Percentiles rank a stretch among this genome's conserved stretches.
Conservation (phyloP, 1,140 invertebrate genomes). For the Habropoda laboriosa region DNA sequence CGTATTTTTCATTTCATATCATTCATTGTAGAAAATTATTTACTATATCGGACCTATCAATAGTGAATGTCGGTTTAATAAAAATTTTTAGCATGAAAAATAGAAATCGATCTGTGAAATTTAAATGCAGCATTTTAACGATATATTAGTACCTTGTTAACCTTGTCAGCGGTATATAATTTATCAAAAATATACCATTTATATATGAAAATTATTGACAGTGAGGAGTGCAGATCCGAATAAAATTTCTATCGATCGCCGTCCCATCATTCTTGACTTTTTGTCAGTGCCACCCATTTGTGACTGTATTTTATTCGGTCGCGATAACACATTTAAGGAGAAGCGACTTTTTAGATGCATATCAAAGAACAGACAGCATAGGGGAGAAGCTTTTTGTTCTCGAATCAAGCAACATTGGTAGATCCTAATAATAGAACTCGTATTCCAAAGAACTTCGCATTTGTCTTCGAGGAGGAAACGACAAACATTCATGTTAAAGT, state of each 20-base stretch:
- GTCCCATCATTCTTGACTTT: conserved; percentile 28
- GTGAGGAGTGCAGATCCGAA: background rate
- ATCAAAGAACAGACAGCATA: conserved; percentile 37
- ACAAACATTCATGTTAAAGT: conserved; percentile 4
- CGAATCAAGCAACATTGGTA: conserved; percentile 39
- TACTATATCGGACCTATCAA: background rate
- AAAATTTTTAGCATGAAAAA: background rate
- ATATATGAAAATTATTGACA: conserved; percentile 20
- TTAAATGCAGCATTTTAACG: background rate
- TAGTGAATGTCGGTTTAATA: background rate
- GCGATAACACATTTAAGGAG: conserved; percentile 33
- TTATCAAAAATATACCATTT: conserved; percentile 34
- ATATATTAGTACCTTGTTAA: conserved; percentile 32
- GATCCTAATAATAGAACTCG: conserved; percentile 45
- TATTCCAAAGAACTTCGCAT: conserved; percentile 32
- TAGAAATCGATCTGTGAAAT: background rate
- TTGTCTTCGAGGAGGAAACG: background rate
- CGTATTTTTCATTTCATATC: conserved; percentile 15
- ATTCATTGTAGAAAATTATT: background rate
- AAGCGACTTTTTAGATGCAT: conserved; percentile 42
- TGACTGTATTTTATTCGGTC: conserved; percentile 17
- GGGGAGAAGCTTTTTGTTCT: conserved; percentile 31
- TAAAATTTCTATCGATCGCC: conserved; percentile 29
- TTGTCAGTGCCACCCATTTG: conserved; percentile 9
- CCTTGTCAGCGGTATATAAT: conserved; percentile 18